Base-by-base conservation (phyloP, 2,797 vertebrate species). In the Fistularia tabacaria region DNA sequence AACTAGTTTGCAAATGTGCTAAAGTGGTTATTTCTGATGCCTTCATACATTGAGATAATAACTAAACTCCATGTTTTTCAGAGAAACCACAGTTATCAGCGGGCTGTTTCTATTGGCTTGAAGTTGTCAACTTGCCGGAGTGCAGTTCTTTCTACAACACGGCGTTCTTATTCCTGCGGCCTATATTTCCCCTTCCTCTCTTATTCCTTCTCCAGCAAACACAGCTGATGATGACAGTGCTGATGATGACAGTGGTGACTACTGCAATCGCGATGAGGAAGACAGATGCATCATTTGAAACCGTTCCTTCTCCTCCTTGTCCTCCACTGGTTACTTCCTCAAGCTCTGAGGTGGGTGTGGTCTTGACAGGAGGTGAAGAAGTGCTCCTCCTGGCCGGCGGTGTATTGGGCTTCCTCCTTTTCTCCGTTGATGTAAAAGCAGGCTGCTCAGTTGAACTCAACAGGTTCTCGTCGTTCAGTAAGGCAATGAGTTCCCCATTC, bases 131-230 rank as follows among this genome's bases (percentile, higher is more conserved):
- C 6, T 54, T 69, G 45, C 14, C 57, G 47, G 7, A 63, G 42
- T 42, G 7, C 50, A 9, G 53, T 65, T 57, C 25, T 8, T 15
- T 51, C 67, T 86, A 89, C 57, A 90, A 73, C 57, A 87, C 85
- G 36, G 78, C 79, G 68, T 85, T 84, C 25, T 75, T 87, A 62
- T 69, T 75, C 49, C 79, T 72, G 36, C 38, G 55, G 6, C 50
- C 48, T 46, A 91, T 80, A 43, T 86, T 58, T 53, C 75, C 72
- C n/a, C 73, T 87, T 38, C 81, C 87, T 14, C 62, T 80, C 62
- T 69, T 91, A 38, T 76, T 89, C 47, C 64, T 89, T 62, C 50
- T 84, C 84, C 87, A 89, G 62, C 76, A 89, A 38, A 88, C 7
- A 12, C 81, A 84, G 66, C 67, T 64, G 15, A 81, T 49, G 47